Percentiles rank a stretch among this genome's conserved stretches.
phyloP scores from a whole-genome alignment of 2,113 vertebrate species.

The Entelurus aequoreus region DNA sequence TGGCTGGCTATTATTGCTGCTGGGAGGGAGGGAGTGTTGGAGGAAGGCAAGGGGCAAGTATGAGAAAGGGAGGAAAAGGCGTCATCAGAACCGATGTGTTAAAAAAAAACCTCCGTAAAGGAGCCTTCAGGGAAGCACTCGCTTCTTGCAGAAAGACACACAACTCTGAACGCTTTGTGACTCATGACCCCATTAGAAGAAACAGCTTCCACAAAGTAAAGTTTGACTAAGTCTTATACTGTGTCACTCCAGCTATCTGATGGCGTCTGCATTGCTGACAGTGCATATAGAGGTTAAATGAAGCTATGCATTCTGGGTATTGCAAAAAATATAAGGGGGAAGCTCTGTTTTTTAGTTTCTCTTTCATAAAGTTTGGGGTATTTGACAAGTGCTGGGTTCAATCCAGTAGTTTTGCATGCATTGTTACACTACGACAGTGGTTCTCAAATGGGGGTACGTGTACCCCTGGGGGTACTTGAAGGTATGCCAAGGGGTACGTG shows the following conservation, averaged over 20 bases:
- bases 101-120: slow-evolving; percentile 51
- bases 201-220: slow-evolving; percentile 17
- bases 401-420: no score
- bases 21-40: slow-evolving; percentile 22
- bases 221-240: slow-evolving; percentile 22
- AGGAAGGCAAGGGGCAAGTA: slow-evolving; percentile 19
- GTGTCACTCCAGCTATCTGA: slow-evolving; percentile 21
- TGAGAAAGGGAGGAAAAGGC: slow-evolving; percentile 10
- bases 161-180: slow-evolving; percentile 52
- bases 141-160: slow-evolving; percentile 31
- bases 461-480: no score
- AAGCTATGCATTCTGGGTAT: slow-evolving; percentile 15
- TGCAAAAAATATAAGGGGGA: neutral
- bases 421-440: no score
- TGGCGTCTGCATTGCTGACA: slow-evolving; percentile 9
- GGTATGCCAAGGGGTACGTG: no score
- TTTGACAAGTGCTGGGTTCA: neutral
- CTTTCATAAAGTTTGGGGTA: neutral
- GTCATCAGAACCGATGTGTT: slow-evolving; percentile 48
- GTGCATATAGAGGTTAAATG: slow-evolving; percentile 13
- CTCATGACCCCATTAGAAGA: slow-evolving; percentile 49
- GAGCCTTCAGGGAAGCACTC: slow-evolving; percentile 53
- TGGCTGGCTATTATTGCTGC: slow-evolving; percentile 31
- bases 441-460: no score
- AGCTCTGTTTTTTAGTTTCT: neutral